Conservation (phyloP, 30 jellyfish, hydroid and myxozoan genomes). For the Hydra vulgaris region DNA sequence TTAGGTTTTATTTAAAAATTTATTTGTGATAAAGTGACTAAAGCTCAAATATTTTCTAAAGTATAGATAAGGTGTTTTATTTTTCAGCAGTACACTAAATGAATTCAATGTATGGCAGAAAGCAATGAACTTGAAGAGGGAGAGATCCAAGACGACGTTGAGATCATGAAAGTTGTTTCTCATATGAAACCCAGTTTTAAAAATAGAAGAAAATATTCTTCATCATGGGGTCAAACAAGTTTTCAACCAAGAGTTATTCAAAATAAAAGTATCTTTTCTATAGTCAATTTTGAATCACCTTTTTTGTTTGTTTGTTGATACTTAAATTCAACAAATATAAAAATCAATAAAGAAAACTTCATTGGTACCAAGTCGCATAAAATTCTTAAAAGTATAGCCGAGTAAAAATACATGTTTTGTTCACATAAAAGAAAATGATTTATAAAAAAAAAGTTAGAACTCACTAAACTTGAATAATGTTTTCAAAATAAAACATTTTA, state of each 20-base stretch:
- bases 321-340: background rate
- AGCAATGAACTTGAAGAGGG: conserved; percentile 21
- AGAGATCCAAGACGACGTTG: conserved; percentile 12
- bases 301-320: background rate
- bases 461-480: too few relatives aligned
- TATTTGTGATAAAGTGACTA: too few relatives aligned
- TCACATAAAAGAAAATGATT: too few relatives aligned
- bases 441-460: too few relatives aligned
- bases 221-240: conserved; percentile 15
- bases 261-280: conserved; percentile 6
- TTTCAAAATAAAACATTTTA: too few relatives aligned
- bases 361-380: too few relatives aligned
- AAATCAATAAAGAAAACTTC: too few relatives aligned
- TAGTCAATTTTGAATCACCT: background rate
- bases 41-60: too few relatives aligned
- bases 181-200: conserved; percentile 12
- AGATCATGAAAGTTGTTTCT: background rate
- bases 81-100: background rate
- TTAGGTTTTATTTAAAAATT: too few relatives aligned
- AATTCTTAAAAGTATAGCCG: too few relatives aligned
- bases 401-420: too few relatives aligned
- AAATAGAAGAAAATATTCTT: background rate
- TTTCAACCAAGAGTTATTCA: background rate
- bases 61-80: too few relatives aligned
- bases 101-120: background rate